Base-by-base conservation (phyloP, 1,140 invertebrate genomes). In the Calosoma granatense region DNA sequence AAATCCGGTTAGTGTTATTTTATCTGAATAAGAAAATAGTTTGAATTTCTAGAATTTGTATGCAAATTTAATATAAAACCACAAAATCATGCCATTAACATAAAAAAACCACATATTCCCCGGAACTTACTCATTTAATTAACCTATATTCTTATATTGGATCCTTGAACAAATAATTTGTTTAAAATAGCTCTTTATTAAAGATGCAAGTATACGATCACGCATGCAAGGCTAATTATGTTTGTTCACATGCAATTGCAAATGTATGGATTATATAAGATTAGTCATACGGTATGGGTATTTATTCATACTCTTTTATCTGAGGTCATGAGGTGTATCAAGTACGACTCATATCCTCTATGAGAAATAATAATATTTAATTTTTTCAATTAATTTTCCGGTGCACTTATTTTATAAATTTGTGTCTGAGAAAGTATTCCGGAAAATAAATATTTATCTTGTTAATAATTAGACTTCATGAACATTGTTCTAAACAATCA, bases 21-120 rank as follows among this genome's bases (percentile, higher is more conserved):
- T n/a, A n/a, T n/a, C n/a, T n/a, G n/a, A n/a, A n/a, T n/a, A n/a
- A n/a, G n/a, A n/a, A n/a, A n/a, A n/a, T n/a, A n/a, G n/a, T n/a
- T n/a, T n/a, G n/a, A n/a, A n/a, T n/a, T n/a, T n/a, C n/a, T n/a
- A n/a, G n/a, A n/a, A n/a, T n/a, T n/a, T n/a, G n/a, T n/a, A n/a
- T n/a, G n/a, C n/a, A n/a, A n/a, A n/a, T n/a, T n/a, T n/a, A n/a
- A n/a, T n/a, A n/a, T n/a, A n/a, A n/a, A n/a, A n/a, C n/a, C n/a
- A n/a, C n/a, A 47, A 47, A 47, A 47, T 47, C 17, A 17, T 47
- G 41, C 41, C 41, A 47, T 47, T 47, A 17, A 47, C 41, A 47
- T 47, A 47, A 47, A 47, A 47, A 47, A 47, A 12, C 15, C 6
- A 47, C n/a, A 14, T 30, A 30, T 30, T 4, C n/a, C 6, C 4